Conservation (phyloP, 2,797 vertebrate species). For the Crenuchus spilurus region DNA sequence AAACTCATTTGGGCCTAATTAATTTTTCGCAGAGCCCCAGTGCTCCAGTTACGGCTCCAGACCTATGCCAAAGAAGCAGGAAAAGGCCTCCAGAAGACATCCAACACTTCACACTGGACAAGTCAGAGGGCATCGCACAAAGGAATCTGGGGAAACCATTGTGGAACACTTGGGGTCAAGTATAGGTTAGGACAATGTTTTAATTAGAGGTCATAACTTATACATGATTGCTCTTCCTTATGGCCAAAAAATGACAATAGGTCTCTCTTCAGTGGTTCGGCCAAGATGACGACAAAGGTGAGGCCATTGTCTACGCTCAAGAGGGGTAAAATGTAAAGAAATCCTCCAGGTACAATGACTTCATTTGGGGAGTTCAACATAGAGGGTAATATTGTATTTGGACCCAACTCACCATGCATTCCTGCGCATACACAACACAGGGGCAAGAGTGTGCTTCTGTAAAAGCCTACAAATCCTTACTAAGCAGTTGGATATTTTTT, state of each 20-base stretch:
- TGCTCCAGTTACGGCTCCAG: conserved; percentile 84
- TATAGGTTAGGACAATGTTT: conserved; percentile 81
- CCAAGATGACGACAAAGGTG: conserved; percentile 23
- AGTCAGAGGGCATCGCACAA: conserved; percentile 79
- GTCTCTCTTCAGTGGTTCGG: conserved; percentile 40
- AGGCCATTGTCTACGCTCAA: conserved; percentile 32
- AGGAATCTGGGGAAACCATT: conserved; percentile 77
- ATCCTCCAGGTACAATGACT: conserved; percentile 31
- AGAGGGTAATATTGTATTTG: conserved; percentile 28
- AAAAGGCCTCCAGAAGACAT: conserved; percentile 73
- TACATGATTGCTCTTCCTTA: conserved; percentile 80
- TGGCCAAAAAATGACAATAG: conserved; percentile 59
- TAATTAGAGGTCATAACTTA: conserved; percentile 91
- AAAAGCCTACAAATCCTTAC: not conserved
- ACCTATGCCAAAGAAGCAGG: conserved; percentile 67
- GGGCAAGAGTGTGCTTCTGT: not conserved
- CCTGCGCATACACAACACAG: not conserved
- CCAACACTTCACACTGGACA: conserved; percentile 86
- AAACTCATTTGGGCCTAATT: conserved; percentile 93
- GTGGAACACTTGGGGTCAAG: conserved; percentile 80
- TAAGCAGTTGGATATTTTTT: not conserved
- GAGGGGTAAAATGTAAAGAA: conserved; percentile 49
- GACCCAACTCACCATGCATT: not conserved
- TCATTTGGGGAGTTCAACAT: conserved; percentile 18
- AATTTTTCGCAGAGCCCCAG: conserved; percentile 69